phyloP scores from a whole-genome alignment of 2,113 vertebrate species.

The Myxocyprinus asiaticus region DNA sequence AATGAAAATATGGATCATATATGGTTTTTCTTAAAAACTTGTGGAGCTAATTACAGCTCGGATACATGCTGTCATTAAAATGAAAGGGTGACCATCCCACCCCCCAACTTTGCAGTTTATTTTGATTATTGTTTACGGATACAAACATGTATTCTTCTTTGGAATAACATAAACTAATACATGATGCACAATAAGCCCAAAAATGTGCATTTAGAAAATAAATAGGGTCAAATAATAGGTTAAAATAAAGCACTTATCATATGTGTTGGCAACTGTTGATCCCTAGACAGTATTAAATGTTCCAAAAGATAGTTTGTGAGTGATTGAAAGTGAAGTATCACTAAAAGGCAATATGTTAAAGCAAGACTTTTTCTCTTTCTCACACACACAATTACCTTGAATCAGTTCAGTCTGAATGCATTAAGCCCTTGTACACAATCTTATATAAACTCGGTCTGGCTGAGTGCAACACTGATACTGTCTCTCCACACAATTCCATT shows the following conservation, averaged over 20 bases:
- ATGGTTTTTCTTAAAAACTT: too few relatives aligned
- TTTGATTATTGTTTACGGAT: too few relatives aligned
- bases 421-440: slow-evolving; percentile 29
- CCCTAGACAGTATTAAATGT: background rate
- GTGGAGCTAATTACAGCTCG: too few relatives aligned
- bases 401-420: slow-evolving; percentile 16
- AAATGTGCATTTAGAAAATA: background rate
- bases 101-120: too few relatives aligned
- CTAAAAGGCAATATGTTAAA: slow-evolving; percentile 1
- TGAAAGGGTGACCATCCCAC: too few relatives aligned
- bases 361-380: slow-evolving; percentile 18
- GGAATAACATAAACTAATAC: too few relatives aligned
- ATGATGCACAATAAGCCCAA: background rate
- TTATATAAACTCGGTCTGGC: slow-evolving; percentile 23
- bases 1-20: too few relatives aligned
- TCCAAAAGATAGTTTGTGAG: background rate
- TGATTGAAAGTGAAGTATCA: slow-evolving; percentile 29
- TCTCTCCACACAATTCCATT: slow-evolving; percentile 14
- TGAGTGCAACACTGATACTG: slow-evolving; percentile 12
- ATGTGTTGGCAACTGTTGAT: background rate
- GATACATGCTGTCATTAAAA: too few relatives aligned
- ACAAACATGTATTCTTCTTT: too few relatives aligned
- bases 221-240: background rate
- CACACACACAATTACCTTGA: background rate
- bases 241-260: background rate